Conservation (phyloP, 2,888 invertebrate species). For the Tachina lurida region DNA sequence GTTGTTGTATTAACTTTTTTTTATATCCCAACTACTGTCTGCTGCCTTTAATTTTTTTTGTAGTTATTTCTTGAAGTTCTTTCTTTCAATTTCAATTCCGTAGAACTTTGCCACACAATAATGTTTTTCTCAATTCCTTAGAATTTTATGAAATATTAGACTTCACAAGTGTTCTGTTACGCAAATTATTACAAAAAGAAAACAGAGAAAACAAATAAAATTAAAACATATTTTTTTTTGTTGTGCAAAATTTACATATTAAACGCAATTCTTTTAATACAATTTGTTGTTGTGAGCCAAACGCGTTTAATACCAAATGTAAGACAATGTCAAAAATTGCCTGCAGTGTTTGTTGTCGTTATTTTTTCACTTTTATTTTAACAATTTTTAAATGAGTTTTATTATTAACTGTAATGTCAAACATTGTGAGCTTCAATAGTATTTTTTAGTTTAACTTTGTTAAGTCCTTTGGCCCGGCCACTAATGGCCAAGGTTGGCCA, state of each 20-base stretch:
- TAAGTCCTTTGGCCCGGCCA: neutral
- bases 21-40: constrained; percentile 18
- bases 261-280: constrained; percentile 42
- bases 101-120: constrained; percentile 64
- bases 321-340: constrained; percentile 51
- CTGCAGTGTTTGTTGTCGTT: neutral
- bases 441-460: neutral
- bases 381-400: constrained; percentile 4
- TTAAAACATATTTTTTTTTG: constrained; percentile 21
- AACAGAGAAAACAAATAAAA: constrained; percentile 10
- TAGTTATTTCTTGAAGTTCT: constrained; percentile 49
- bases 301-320: constrained; percentile 37
- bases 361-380: neutral
- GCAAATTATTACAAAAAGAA: constrained; percentile 51
- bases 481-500: constrained; percentile 3
- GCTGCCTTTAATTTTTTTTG: constrained; percentile 15
- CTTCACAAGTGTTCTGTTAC: constrained; percentile 66
- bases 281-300: neutral
- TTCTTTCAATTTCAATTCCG: constrained; percentile 55
- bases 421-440: neutral
- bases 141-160: constrained; percentile 70
- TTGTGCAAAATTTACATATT: constrained; percentile 65
- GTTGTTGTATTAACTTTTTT: constrained; percentile 27
- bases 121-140: constrained; percentile 55
- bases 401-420: neutral